phyloP scores from a whole-genome alignment of 1,140 invertebrate genomes.

The Plodia interpunctella region DNA sequence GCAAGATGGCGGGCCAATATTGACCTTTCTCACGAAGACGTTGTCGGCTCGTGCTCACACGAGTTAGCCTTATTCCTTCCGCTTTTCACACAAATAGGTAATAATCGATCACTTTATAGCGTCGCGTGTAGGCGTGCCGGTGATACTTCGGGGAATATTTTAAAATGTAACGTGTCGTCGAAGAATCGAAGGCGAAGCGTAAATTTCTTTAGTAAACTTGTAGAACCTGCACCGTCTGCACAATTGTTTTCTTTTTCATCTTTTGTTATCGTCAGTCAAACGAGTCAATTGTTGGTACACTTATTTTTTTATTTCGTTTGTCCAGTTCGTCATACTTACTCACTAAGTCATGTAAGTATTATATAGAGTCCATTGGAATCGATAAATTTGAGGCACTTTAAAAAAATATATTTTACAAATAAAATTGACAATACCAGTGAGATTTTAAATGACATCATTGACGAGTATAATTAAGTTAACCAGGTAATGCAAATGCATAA shows the following conservation, averaged over 20 bases:
- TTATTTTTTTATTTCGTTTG: too few relatives aligned
- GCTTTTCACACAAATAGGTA: conserved; percentile 75
- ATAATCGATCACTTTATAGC: conserved; percentile 76
- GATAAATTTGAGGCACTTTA: too few relatives aligned
- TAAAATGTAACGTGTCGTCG: conserved; percentile 53
- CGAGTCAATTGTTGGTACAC: too few relatives aligned
- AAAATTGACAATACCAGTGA: neutral
- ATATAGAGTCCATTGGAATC: too few relatives aligned
- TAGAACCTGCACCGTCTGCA: neutral
- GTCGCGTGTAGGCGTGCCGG: conserved; percentile 53
- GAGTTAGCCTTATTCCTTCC: conserved; percentile 55
- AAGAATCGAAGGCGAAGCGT: conserved; percentile 35
- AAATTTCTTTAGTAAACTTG: conserved; percentile 32
- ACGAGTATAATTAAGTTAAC: neutral
- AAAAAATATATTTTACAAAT: neutral
- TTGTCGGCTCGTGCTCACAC: conserved; percentile 47
- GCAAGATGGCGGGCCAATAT: conserved; percentile 61
- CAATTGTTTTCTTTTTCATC: conserved; percentile 1
- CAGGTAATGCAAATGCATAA: neutral
- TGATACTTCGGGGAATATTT: conserved; percentile 65
- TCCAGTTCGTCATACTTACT: too few relatives aligned
- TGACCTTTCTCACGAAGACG: conserved; percentile 71
- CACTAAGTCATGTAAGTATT: too few relatives aligned
- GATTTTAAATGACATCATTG: neutral
- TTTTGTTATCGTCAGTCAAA: neutral